phyloP scores from a whole-genome alignment of 2,888 invertebrate species.

The Microchrysa polita region DNA sequence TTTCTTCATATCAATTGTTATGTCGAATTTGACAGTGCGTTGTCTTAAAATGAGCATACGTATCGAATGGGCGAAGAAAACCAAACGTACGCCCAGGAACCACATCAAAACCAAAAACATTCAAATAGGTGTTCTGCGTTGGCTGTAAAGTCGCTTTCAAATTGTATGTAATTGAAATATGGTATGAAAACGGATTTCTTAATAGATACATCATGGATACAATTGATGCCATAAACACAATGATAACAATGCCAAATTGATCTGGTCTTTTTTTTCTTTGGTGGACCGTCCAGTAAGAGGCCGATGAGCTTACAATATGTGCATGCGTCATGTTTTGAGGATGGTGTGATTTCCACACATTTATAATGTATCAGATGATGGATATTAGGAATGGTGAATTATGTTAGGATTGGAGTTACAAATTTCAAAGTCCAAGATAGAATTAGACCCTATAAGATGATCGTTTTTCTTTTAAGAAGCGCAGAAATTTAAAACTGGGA shows the following conservation, averaged over 20 bases:
- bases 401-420: too few relatives aligned
- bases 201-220: slow-evolving; percentile 44
- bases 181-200: slow-evolving; percentile 38
- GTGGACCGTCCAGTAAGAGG: too few relatives aligned
- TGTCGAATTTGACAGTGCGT: background rate
- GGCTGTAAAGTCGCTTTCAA: slow-evolving; percentile 26
- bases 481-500: too few relatives aligned
- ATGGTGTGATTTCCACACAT: too few relatives aligned
- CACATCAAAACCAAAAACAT: slow-evolving; percentile 19
- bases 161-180: slow-evolving; percentile 44
- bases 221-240: slow-evolving; percentile 45
- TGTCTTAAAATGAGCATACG: slow-evolving; percentile 4
- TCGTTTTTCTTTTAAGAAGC: too few relatives aligned
- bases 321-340: too few relatives aligned
- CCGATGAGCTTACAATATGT: too few relatives aligned
- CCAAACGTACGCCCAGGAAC: slow-evolving; percentile 14
- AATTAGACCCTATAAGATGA: too few relatives aligned
- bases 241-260: slow-evolving; percentile 26
- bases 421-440: too few relatives aligned
- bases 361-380: too few relatives aligned
- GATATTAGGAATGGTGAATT: too few relatives aligned
- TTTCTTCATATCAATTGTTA: too few relatives aligned
- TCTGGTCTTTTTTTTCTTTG: background rate
- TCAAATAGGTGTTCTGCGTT: background rate
- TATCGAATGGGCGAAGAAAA: slow-evolving; percentile 34